Conservation (phyloP, 2,113 vertebrate species). For the Embiotoca jacksoni region DNA sequence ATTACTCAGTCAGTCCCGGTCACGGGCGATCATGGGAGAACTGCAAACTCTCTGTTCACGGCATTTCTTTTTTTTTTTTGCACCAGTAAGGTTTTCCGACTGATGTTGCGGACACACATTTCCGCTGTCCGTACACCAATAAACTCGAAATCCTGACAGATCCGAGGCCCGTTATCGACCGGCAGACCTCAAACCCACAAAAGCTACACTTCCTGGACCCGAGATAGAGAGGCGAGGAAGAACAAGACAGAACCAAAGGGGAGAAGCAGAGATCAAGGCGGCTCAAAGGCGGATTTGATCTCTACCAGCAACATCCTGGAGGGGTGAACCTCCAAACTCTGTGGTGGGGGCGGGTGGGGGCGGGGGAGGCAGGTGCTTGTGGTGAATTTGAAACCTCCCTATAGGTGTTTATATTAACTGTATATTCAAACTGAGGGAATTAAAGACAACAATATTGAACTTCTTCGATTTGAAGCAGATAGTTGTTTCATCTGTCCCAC, state of each 20-base stretch:
- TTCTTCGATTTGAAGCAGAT: not conserved
- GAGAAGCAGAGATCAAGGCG: conserved; percentile 54
- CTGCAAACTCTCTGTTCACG: conserved; percentile 7
- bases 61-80: not conserved
- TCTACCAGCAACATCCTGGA: conserved; percentile 36
- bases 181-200: conserved; percentile 6
- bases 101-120: conserved; percentile 35
- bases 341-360: not conserved
- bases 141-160: conserved; percentile 54
- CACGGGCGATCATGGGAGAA: conserved; percentile 12
- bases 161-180: conserved; percentile 24
- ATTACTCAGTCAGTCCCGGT: conserved; percentile 20
- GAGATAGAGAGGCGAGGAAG: conserved; percentile 1
- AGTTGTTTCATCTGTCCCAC: not conserved
- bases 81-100: not conserved
- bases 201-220: conserved; percentile 35
- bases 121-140: conserved; percentile 40
- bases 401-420: not conserved
- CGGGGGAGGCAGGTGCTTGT: not conserved
- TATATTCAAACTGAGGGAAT: not conserved
- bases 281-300: conserved; percentile 59
- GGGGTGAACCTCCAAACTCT: conserved; percentile 9
- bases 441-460: no score
- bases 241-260: conserved; percentile 48
- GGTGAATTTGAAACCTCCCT: conserved; percentile 23